phyloP scores from a whole-genome alignment of 2,113 vertebrate species.

The Vombatus ursinus region DNA sequence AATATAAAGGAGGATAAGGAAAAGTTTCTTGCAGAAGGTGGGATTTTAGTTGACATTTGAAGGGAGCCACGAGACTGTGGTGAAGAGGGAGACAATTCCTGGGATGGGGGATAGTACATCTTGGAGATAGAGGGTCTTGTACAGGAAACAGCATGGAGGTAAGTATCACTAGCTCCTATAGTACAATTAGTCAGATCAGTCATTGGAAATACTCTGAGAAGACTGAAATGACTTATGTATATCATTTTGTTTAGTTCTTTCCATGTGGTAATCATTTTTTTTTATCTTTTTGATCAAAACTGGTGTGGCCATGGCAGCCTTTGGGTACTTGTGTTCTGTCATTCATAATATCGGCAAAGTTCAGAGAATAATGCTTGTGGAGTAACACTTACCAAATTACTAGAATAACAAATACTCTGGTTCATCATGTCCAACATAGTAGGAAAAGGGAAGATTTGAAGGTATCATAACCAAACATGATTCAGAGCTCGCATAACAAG shows the following conservation, averaged over 20 bases:
- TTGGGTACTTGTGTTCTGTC: constrained; percentile 40
- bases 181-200: background rate
- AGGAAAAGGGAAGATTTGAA: background rate
- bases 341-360: constrained; percentile 43
- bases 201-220: constrained; percentile 33
- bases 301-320: background rate
- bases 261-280: constrained; percentile 1
- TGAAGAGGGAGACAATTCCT: background rate
- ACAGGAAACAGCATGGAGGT: background rate
- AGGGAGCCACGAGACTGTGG: background rate
- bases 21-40: background rate
- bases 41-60: background rate
- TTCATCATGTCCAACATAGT: constrained; percentile 30
- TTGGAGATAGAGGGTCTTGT: background rate
- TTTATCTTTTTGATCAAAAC: constrained; percentile 30
- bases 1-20: background rate
- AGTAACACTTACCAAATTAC: constrained; percentile 46
- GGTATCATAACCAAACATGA: constrained; percentile 12
- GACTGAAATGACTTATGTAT: constrained; percentile 41
- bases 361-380: constrained; percentile 43
- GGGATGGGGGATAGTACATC: background rate
- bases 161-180: background rate
- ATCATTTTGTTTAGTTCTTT: constrained; percentile 22
- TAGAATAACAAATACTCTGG: constrained; percentile 41
- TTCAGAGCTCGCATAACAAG: background rate